Evolutionary conservation across 2,113 vertebrate genomes (phyloP), one percentile per base, ranked within the genome.

Genomic region (Rostratula benghalensis): DNA sequence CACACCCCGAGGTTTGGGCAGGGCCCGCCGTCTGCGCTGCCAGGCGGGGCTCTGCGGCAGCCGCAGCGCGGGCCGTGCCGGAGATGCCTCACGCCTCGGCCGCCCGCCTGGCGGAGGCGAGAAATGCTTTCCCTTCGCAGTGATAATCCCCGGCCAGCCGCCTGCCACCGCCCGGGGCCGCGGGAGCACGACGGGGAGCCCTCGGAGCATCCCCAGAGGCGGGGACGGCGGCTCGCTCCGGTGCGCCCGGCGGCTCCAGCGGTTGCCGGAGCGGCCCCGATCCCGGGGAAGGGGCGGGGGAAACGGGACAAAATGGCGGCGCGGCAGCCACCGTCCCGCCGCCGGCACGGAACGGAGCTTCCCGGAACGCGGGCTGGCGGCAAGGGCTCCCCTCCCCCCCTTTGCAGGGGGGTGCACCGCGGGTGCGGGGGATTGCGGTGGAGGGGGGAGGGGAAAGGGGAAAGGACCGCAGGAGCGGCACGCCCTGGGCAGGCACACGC

Each of bases 241-340:
- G 2, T 8, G 33, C 31, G 0, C 19, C 30, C 3, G 23, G 15
- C 12, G 33, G 59, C 27, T 13, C 16, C 17, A 11, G 59, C 22
- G 51, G 43, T 41, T 6, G 48, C 37, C 4, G n/a, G n/a, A 9
- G 33, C 33, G 16, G 83, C 60, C 75, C 81, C 35, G 30, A 37
- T 56, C n/a, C 31, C 39, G 17, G 81, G 81, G 75, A 13, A 46
- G 45, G 23, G 11, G 50, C 23, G 48, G 10, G 18, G 31, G 31
- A 13, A 59, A 59, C 20, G 77, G 30, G 22, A 78, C 87, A 95
- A 89, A 84, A 95, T 93, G 91, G 94, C 94, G 91, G 74, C 88
- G 46, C 31, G 39, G 73, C 61, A 54, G 41, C 33, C 9, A 30
- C 79, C 25, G 46, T 64, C 64, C 48, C 70, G n/a, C 8, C 18